phyloP scores from a whole-genome alignment of 2,888 invertebrate species.

The Hypsopygia costalis region DNA sequence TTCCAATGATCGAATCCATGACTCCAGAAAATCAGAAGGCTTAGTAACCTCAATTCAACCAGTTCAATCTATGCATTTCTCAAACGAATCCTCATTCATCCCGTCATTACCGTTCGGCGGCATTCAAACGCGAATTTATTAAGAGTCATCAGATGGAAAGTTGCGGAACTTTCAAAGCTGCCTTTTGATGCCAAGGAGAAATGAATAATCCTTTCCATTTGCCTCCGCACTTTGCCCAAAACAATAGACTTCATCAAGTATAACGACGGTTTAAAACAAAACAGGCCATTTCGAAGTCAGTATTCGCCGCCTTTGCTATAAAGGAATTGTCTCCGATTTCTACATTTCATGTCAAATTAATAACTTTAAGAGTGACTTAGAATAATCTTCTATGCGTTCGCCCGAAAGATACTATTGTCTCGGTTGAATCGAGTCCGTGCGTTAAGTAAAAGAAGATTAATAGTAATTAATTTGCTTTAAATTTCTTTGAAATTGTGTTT shows the following conservation, averaged over 20 bases:
- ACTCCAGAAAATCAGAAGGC: too few relatives aligned
- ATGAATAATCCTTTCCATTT: slow-evolving; percentile 72
- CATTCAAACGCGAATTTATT: slow-evolving; percentile 44
- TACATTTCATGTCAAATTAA: slow-evolving; percentile 47
- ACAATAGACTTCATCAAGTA: slow-evolving; percentile 73
- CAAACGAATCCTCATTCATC: not conserved
- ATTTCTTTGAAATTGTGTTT: slow-evolving; percentile 39
- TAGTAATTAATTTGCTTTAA: slow-evolving; percentile 18
- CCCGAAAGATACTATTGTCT: slow-evolving; percentile 29
- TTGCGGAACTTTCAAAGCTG: slow-evolving; percentile 47
- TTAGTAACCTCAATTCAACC: not conserved
- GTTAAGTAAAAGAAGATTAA: slow-evolving; percentile 16
- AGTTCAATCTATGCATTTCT: not conserved
- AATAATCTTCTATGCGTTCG: slow-evolving; percentile 39
- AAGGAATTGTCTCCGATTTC: slow-evolving; percentile 42
- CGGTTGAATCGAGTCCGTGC: slow-evolving; percentile 5
- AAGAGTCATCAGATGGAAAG: slow-evolving; percentile 50
- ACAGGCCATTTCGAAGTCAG: slow-evolving; percentile 54
- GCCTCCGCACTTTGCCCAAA: slow-evolving; percentile 48
- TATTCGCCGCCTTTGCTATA: slow-evolving; percentile 33
- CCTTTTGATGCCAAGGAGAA: slow-evolving; percentile 54
- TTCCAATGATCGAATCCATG: too few relatives aligned
- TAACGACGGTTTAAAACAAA: slow-evolving; percentile 72
- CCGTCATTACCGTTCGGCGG: slow-evolving; percentile 7
- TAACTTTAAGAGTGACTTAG: slow-evolving; percentile 43